Conservation (phyloP, 2,888 invertebrate species). For the Halictus quadricinctus region DNA sequence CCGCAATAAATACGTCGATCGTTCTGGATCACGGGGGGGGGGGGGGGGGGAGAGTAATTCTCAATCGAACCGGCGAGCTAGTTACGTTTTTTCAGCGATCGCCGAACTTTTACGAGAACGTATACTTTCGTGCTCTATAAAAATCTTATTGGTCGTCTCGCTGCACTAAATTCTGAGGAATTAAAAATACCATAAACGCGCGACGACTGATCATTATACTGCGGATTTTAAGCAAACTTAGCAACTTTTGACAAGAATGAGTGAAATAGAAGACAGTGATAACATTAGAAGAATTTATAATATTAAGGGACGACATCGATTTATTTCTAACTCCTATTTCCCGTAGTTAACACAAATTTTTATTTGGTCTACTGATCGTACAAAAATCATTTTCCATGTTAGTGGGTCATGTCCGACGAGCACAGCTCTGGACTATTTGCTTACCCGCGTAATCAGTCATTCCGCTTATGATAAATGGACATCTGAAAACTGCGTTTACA, state of each 20-base stretch:
- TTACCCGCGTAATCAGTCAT: not conserved
- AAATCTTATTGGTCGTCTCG: not conserved
- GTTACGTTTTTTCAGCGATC: not conserved
- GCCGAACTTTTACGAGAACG: not conserved
- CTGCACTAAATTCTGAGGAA: not conserved
- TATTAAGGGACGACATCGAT: not conserved
- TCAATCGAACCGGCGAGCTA: not conserved
- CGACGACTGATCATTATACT: no score
- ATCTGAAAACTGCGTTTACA: not conserved
- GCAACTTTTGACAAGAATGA: not conserved
- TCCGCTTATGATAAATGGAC: not conserved
- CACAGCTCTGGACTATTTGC: not conserved
- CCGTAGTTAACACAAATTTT: no score
- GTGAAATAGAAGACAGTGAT: no score
- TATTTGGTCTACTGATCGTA: not conserved
- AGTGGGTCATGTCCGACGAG: not conserved
- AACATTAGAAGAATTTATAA: no score
- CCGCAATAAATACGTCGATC: conserved; percentile 18
- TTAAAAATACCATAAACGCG: not conserved
- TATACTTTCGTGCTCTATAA: not conserved
- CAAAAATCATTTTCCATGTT: not conserved
- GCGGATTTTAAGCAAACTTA: no score
- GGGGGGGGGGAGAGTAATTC: not conserved
- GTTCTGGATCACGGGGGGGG: not conserved
- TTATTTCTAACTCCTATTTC: no score